Conservation (phyloP, 2,888 invertebrate genomes). For the Heliconius cydno region DNA sequence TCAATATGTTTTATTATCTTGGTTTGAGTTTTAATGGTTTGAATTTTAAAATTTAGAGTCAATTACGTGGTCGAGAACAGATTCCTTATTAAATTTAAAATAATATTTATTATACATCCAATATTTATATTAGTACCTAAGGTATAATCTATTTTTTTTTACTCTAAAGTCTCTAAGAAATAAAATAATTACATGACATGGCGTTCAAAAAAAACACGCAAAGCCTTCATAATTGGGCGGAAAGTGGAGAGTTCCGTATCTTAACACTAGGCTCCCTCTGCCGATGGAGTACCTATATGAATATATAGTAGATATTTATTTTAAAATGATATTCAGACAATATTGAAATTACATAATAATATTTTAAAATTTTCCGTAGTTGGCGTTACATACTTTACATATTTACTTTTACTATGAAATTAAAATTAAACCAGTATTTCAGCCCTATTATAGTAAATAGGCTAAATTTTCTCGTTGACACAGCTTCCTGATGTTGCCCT, state of each 20-base stretch:
- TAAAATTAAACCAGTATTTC: background rate
- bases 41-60: background rate
- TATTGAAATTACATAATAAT: background rate
- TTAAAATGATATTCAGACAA: background rate
- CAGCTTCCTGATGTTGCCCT: slow-evolving; percentile 24
- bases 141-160: background rate
- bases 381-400: background rate
- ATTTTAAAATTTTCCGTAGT: background rate
- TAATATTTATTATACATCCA: background rate
- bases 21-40: background rate
- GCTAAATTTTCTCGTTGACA: slow-evolving; percentile 28
- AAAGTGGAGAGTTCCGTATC: too few species aligned
- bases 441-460: slow-evolving; percentile 20
- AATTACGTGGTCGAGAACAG: background rate
- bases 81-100: background rate
- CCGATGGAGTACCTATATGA: too few species aligned
- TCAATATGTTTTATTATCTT: background rate
- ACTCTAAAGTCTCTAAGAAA: background rate
- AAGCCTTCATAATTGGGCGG: too few species aligned
- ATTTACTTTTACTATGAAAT: background rate
- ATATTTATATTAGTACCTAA: background rate
- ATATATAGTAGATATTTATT: background rate
- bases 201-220: too few species aligned
- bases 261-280: too few species aligned
- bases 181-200: background rate